These are phyloP conservation scores for Prionace glauca DNA, from an alignment of 2,797 vertebrate genomes.

Conservation along the genomic window DNA sequence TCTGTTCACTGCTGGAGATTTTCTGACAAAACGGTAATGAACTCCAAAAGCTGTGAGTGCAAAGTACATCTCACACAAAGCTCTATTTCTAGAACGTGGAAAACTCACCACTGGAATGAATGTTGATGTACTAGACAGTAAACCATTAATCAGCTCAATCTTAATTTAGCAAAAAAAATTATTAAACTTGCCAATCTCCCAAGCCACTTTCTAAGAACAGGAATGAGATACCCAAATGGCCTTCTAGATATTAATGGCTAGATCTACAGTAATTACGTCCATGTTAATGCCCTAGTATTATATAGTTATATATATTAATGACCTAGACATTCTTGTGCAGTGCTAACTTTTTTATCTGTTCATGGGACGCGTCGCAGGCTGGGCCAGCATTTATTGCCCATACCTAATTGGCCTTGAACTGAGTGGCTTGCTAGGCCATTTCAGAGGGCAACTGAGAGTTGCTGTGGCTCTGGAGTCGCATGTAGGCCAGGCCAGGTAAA, in stretches of 20 bases:
- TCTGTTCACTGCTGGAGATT: conserved; percentile 16
- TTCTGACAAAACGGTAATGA: conserved; percentile 26
- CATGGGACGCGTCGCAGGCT: too few species aligned
- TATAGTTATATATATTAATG: too few species aligned
- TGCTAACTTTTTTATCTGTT: too few species aligned
- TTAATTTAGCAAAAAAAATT: neutral
- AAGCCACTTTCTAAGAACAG: neutral
- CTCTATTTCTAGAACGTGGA: conserved; percentile 17
- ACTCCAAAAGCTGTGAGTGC: conserved; percentile 14
- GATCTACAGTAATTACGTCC: too few species aligned
- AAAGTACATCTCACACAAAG: conserved; percentile 27
- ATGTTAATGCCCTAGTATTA: too few species aligned
- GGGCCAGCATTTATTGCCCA: too few species aligned
- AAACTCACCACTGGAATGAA: neutral
- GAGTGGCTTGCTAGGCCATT: too few species aligned
- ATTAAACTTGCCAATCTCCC: neutral
- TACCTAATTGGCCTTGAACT: too few species aligned
- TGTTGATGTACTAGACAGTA: neutral
- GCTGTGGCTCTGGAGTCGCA: too few species aligned
- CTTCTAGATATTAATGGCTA: neutral
- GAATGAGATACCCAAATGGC: neutral
- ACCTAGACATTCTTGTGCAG: too few species aligned
- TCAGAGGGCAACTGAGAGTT: too few species aligned
- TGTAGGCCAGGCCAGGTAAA: too few species aligned
- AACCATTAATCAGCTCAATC: neutral